A percentile compares a stretch with the other conserved stretches of the same genome.
These are phyloP conservation scores for Patiria pectinifera DNA, from an alignment of 53 echinoderm and acorn worm species.

Conservation along the genomic window DNA sequence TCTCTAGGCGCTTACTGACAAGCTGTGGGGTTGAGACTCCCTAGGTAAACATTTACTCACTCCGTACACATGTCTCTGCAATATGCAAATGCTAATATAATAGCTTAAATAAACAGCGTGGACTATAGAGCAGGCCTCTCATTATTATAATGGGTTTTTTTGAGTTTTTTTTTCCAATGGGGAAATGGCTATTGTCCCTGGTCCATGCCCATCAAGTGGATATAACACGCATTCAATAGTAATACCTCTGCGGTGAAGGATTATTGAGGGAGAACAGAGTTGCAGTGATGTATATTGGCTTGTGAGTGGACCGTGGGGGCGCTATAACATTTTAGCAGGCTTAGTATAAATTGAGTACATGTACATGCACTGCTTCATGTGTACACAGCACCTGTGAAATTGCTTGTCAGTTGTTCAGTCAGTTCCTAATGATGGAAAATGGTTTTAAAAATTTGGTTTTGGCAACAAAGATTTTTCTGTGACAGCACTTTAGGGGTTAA, in stretches of 20 bases:
- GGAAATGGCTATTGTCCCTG: neutral
- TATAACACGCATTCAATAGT: slow-evolving; percentile 37
- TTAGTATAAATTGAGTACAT: neutral
- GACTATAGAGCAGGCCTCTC: neutral
- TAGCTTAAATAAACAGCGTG: slow-evolving; percentile 27
- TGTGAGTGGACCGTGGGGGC: slow-evolving; percentile 38
- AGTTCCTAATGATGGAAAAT: too few relatives aligned
- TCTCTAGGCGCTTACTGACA: neutral
- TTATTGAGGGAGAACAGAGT: neutral
- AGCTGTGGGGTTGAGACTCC: neutral
- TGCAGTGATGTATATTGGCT: neutral
- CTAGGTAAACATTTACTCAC: slow-evolving; percentile 50
- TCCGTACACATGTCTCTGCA: slow-evolving; percentile 42
- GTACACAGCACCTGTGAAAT: neutral
- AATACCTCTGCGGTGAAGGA: neutral
- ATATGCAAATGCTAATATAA: slow-evolving; percentile 60
- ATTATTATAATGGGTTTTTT: neutral
- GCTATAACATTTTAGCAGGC: slow-evolving; percentile 27
- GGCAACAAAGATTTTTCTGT: too few relatives aligned
- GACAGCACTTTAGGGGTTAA: too few relatives aligned
- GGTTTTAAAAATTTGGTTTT: too few relatives aligned
- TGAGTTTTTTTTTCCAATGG: neutral
- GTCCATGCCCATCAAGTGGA: slow-evolving; percentile 28
- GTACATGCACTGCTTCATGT: neutral
- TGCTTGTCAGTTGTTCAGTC: neutral